Conservation (phyloP, 2,888 invertebrate genomes). For the Machimus rusticus region DNA sequence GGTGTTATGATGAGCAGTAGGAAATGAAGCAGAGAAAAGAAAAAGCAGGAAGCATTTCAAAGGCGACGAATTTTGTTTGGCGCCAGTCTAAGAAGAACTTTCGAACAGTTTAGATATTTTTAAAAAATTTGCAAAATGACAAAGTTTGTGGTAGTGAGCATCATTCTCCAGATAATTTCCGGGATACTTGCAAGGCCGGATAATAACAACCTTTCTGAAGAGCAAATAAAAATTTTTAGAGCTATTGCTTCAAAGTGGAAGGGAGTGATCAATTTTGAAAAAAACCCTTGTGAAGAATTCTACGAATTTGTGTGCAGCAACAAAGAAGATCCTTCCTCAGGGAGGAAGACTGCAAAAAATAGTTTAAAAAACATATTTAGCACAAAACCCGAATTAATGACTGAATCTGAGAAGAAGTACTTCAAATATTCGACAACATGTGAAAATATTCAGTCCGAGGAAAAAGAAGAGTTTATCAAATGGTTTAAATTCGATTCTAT, state of each 20-base stretch:
- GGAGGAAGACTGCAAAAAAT: background rate
- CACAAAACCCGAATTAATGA: background rate
- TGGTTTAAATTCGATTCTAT: background rate
- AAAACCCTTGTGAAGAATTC: background rate
- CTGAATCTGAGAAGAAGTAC: background rate
- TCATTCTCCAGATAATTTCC: background rate
- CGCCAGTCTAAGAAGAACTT: background rate
- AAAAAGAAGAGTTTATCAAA: background rate
- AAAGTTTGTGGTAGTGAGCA: background rate
- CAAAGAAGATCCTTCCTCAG: background rate
- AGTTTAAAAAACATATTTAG: background rate
- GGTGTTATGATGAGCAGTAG: background rate
- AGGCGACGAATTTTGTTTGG: background rate
- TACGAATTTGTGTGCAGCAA: background rate
- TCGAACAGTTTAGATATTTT: background rate
- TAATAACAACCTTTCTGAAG: background rate
- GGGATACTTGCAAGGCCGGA: background rate
- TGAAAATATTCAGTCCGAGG: background rate
- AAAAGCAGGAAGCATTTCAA: background rate
- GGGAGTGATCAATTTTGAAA: background rate
- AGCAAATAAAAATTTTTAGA: background rate
- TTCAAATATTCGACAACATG: background rate
- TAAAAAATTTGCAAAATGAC: background rate
- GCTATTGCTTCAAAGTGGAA: background rate
- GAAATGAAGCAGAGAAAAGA: background rate